Conservation (phyloP, 2,797 vertebrate genomes). For the Esox lucius region DNA sequence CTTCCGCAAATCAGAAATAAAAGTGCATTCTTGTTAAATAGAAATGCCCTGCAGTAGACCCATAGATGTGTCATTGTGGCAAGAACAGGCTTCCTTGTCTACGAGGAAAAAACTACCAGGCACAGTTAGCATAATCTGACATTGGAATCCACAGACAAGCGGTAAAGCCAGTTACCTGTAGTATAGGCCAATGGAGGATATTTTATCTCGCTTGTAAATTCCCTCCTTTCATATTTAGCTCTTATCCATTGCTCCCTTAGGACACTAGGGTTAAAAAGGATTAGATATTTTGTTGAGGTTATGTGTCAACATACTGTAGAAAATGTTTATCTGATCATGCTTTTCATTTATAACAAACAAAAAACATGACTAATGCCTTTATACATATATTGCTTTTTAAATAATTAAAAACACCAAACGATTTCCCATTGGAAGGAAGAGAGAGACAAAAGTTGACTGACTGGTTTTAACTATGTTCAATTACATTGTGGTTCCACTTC, state of each 20-base stretch:
- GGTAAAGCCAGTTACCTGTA: slow-evolving; percentile 73
- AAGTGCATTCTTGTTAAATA: neutral
- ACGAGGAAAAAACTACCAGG: slow-evolving; percentile 32
- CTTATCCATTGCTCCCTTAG: slow-evolving; percentile 93
- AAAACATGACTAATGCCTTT: neutral
- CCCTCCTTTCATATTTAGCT: slow-evolving; percentile 90
- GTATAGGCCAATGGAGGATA: slow-evolving; percentile 71
- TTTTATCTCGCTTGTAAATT: slow-evolving; percentile 80
- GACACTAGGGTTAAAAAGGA: slow-evolving; percentile 67
- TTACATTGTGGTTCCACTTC: slow-evolving; percentile 53
- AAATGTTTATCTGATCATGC: neutral
- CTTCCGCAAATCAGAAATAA: neutral
- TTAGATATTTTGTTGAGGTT: neutral
- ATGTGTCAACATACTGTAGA: neutral
- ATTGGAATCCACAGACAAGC: neutral
- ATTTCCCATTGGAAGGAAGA: neutral
- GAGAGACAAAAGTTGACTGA: neutral
- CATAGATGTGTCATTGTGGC: neutral
- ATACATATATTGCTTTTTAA: neutral
- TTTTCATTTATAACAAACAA: neutral
- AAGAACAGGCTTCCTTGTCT: slow-evolving; percentile 39
- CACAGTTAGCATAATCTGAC: neutral
- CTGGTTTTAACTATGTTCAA: neutral
- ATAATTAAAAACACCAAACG: neutral
- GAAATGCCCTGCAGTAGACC: neutral